Base-by-base conservation (phyloP, 2,797 vertebrate genomes). In the Chiroxiphia lanceolata region DNA sequence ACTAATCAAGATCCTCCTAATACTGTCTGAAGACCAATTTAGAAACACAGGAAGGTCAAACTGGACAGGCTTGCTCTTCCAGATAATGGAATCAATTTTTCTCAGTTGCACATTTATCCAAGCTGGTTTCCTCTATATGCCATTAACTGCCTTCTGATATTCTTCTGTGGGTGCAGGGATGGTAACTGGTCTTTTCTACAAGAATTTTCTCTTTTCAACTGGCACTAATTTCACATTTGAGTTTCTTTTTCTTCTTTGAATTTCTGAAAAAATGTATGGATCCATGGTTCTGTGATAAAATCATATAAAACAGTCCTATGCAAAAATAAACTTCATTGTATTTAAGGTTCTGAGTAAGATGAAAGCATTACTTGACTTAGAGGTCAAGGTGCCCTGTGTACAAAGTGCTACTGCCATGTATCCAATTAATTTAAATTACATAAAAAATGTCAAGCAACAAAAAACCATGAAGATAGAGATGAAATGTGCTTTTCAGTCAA, bases 381-480 rank as follows among this genome's bases (percentile, higher is more conserved):
- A 54, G 38, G 89, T 91, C 67, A 92, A 80, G 44, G 60, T 91
- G 63, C 42, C 48, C 36, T 40, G n/a, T 38, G 7, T 53, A 53
- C 29, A 31, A 31, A 53, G 29, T 31, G 60, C 25, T 76, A 64
- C 82, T 95, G 68, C 59, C 72, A 90, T 93, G 85, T 90, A 79
- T 25, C 34, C 61, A 74, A 44, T 89, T 87, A 93, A 94, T 95
- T 90, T 90, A 84, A 90, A 91, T 84, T 63, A 69, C 40, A 87
- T 48, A 4, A 56, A 64, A 83, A 91, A 71, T 21, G 7, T 22
- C 29, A 87, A 88, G 60, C 51, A 84, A 67, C 67, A 91, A 69
- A 72, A 90, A 78, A 15, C 13, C n/a, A 63, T 40, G 60, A 89
- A 67, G 64, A 74, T 40, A 70, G 77, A 85, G 47, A 67, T 57